Evolutionary conservation across 2,888 invertebrate genomes (phyloP), one percentile per base, ranked within the genome.

Genomic region (Drosophila demipolita): DNA sequence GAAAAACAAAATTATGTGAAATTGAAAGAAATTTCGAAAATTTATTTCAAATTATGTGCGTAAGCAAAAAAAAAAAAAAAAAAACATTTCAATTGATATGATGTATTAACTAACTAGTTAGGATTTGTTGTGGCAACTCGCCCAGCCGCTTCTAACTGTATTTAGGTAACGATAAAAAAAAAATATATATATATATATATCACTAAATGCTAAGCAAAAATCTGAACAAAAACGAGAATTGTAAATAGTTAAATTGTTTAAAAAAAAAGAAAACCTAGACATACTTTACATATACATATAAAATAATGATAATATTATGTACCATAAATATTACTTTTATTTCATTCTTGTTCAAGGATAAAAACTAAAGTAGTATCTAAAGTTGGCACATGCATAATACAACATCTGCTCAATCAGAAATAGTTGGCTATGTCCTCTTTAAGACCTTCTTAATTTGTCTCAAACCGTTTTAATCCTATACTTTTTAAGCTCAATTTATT

Each of bases 191-290:
- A 54, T 15, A 48, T 15, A 23, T 36, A 42, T 80, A 85, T 87
- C 84, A 84, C 61, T 85, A 87, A 82, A 73, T 77, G 88, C 88
- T 87, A 85, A 81, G 88, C 83, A 78, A 74, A 61, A 29, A 48
- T 64, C 49, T 38, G 73, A 66, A 69, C 38, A 66, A 57, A 55
- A 53, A 52, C 35, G 33, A 48, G 49, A 69, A 62, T 45, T 78
- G 78, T 73, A 77, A 1, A 78, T 83, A 86, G 83, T 69, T 60
- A 76, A 86, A 86, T 79, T 83, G 86, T 83, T 86, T 38, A 65
- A 59, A 54, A 57, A 52, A 40, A n/a, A 4, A 15, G 17, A 23
- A 54, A 23, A 38, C n/a, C 29, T 55, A 55, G n/a, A 55, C n/a
- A n/a, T 26, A 55, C 26, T 4, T 38, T 35, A 55, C 49, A 62